Evolutionary conservation across 2,888 invertebrate species (phyloP), one percentile per base, ranked within the genome.

Genomic region (Euspilapteryx auroguttella): DNA sequence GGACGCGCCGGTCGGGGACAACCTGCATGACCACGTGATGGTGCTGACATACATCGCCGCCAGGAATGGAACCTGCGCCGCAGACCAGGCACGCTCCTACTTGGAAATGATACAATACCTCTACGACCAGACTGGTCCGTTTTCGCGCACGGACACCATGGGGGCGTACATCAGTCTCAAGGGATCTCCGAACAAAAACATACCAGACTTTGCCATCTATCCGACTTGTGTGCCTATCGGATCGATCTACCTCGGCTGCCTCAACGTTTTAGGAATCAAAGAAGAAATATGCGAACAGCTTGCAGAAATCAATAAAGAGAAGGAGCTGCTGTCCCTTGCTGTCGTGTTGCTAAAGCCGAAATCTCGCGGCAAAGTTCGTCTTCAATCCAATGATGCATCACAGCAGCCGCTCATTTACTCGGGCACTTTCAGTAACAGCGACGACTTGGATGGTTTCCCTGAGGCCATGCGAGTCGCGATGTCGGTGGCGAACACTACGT

Each of bases 11-110:
- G 64, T 69, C 0, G 69, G 69, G 1, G 45, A 55, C 8, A 66
- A 68, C 32, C 44, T 68, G 2, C 61, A 65, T 26, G 69, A 69
- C 22, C 69, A 69, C 29, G 37, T 51, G 2, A 64, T 65, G 63
- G 52, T 54, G 3, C 27, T 64, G 1, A 54, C 47, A 22, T 58
- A 47, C 34, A 34, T 66, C 8, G 47, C 49, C 8, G 53, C 52
- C 2, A 46, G 57, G 1, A 55, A 44, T 9, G 65, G 66, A 0
- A 62, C 61, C 4, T 69, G 68, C 27, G 20, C 34, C 3, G 28
- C 25, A 2, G 39, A 41, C 6, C 36, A 43, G 13, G 36, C 42
- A 2, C 31, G 31, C 2, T 6, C 29, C 1, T 39, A 54, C 28
- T 43, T 64, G 34, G 45, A 62, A 5, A 41, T 57, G 12, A 51